Base-by-base conservation (phyloP, 2,888 invertebrate species). In the Plusia festucae region DNA sequence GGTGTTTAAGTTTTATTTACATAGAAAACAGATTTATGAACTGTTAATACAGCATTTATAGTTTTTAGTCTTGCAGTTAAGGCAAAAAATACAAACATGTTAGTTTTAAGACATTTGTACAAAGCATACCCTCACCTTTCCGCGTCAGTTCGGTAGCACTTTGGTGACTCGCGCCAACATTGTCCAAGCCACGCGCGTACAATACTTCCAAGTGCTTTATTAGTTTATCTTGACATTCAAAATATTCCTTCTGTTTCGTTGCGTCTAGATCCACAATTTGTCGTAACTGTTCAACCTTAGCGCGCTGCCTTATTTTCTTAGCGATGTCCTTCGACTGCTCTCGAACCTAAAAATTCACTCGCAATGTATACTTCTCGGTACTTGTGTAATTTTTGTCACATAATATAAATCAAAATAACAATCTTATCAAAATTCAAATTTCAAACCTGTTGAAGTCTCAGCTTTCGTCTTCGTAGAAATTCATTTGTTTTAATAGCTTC, bases 291-390 rank as follows among this genome's bases (percentile, higher is more conserved):
- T 94, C 95, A 68, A 87, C 87, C 82, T 91, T 91, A 55, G 94
- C 91, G 69, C 94, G 92, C 82, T 92, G 91, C 73, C 95, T 85
- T 74, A 95, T 89, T 85, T 91, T 92, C 82, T 92, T 94, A 15
- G 95, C 95, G 60, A 95, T 93, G 62, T 94, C 93, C 87, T 95
- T 95, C 55, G 95, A 95, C 79, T 95, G 95, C 86, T 95, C 95
- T 72, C 95, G 91, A 78, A 95, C 95, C 95, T 95, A 90, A 83
- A 91, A 88, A 78, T 56, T 65, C 57, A 73, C 59, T 65, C 44
- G 66, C 59, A 32, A 61, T 67, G 70, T 70, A 73, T 78, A 65
- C 27, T 62, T 70, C 65, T 58, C 52, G 55, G 54, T 52, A 80
- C 76, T 80, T 70, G 65, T 60, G 30, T 7, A 76, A 62, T 71